A percentile compares a stretch with the other conserved stretches of the same genome.
phyloP scores from a whole-genome alignment of 2,797 vertebrate genomes.

The Dermochelys coriacea region DNA sequence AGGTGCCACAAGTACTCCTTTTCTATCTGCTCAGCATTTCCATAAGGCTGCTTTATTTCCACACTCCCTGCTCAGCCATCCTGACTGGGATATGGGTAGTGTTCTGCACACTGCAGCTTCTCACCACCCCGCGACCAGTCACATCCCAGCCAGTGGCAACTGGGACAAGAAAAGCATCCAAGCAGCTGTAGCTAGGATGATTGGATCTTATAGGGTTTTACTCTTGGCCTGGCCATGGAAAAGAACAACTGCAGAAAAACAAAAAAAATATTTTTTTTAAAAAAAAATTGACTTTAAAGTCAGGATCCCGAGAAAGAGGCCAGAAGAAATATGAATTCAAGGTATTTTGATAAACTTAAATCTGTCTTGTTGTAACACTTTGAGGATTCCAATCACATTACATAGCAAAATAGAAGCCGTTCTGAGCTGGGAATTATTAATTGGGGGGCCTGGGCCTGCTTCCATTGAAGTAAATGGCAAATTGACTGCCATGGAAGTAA shows the following conservation, averaged over 20 bases:
- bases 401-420: neutral
- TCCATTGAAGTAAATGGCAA: neutral
- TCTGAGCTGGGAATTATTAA: neutral
- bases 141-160: neutral
- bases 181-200: neutral
- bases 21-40: neutral
- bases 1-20: too few species aligned
- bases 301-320: neutral
- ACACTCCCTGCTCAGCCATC: neutral
- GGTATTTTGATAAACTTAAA: neutral
- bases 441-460: neutral
- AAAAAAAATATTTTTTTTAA: neutral
- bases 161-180: neutral
- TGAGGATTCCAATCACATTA: slow-evolving; percentile 22
- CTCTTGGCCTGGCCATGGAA: neutral
- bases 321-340: neutral
- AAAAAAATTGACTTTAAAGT: neutral
- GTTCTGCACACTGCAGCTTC: too few species aligned
- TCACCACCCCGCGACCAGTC: neutral
- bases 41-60: neutral
- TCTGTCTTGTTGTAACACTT: neutral
- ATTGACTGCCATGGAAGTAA: slow-evolving; percentile 40
- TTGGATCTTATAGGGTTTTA: neutral
- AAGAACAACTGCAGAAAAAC: neutral
- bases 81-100: too few species aligned